A percentile compares a stretch with the other conserved stretches of the same genome.
Evolutionary conservation across 2,888 invertebrate species (phyloP).

Genomic region (Tipula unca): DNA sequence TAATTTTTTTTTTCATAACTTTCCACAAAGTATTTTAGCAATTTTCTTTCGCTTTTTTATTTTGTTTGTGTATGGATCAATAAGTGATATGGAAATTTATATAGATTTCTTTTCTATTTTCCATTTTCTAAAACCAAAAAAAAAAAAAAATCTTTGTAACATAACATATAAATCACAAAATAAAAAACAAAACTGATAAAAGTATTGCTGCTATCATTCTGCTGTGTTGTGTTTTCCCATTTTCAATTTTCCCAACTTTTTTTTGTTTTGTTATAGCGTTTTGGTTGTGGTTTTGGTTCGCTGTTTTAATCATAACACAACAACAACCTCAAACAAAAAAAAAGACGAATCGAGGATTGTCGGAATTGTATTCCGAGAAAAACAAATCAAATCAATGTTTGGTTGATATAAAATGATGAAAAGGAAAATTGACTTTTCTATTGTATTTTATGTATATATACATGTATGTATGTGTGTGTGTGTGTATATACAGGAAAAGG

Average conservation of each 20-base stretch:
- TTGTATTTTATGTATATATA: neutral
- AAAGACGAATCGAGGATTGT: neutral
- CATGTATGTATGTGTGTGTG: neutral
- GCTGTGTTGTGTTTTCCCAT: neutral
- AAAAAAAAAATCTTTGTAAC: neutral
- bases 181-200: neutral
- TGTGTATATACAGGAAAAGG: neutral
- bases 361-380: neutral
- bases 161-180: conserved; percentile 3
- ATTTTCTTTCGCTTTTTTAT: neutral
- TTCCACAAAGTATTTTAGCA: neutral
- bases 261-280: neutral
- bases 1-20: neutral
- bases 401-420: neutral
- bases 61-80: neutral
- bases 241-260: neutral
- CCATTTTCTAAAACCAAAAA: neutral
- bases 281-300: neutral
- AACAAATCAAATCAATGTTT: conserved; percentile 14
- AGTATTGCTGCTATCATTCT: neutral
- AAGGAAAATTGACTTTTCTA: neutral
- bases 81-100: neutral
- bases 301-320: neutral
- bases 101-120: neutral
- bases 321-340: neutral